These are phyloP conservation scores for Dysmachus trigonus DNA, from an alignment of 2,888 invertebrate genomes.

Conservation along the genomic window DNA sequence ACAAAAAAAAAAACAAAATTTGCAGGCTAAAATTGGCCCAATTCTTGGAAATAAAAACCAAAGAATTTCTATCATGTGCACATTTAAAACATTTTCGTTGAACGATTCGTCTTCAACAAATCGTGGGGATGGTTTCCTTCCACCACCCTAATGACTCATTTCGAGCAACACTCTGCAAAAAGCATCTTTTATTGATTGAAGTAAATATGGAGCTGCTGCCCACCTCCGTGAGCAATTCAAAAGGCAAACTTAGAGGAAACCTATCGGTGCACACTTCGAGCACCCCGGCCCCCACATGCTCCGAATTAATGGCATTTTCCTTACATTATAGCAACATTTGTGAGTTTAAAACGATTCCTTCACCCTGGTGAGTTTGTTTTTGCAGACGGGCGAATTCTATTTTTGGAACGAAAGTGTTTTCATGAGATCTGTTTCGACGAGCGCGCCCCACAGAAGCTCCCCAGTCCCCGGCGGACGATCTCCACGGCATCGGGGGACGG, in stretches of 20 bases:
- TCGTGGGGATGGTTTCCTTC: background rate
- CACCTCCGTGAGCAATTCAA: background rate
- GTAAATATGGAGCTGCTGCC: background rate
- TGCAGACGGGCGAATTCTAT: conserved; percentile 21
- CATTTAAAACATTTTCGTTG: background rate
- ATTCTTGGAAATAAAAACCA: background rate
- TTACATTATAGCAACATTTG: background rate
- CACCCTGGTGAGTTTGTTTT: background rate
- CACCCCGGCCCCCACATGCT: background rate
- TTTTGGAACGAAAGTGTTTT: conserved; percentile 22
- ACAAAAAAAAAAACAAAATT: background rate
- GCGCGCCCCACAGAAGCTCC: background rate
- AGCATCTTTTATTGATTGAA: background rate
- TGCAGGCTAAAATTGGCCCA: background rate
- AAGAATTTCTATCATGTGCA: background rate
- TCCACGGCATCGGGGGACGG: background rate
- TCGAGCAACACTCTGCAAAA: background rate
- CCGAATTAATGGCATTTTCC: background rate
- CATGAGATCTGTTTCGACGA: background rate
- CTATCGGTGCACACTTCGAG: background rate
- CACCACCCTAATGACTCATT: background rate
- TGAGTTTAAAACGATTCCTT: background rate
- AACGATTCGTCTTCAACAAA: background rate
- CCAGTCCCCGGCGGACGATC: background rate
- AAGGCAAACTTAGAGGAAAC: background rate